These are phyloP conservation scores for Iphiclides podalirius DNA, from an alignment of 2,888 invertebrate species.

Conservation along the genomic window DNA sequence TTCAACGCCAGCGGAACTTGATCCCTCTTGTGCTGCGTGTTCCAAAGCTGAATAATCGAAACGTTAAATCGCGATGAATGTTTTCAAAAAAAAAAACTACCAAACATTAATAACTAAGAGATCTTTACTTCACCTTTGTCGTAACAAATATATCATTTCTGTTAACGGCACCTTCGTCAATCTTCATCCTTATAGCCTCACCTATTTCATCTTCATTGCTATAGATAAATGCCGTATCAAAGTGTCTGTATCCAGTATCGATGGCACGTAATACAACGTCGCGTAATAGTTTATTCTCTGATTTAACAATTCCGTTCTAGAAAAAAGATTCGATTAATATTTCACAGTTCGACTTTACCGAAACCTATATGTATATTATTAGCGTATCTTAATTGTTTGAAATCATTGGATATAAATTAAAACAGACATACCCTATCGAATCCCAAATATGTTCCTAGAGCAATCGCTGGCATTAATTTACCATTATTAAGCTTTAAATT, in stretches of 20 bases:
- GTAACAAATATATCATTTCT: conserved; percentile 76
- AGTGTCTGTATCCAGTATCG: conserved; percentile 71
- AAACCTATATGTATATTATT: too few relatives aligned
- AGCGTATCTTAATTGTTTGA: too few relatives aligned
- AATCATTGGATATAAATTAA: too few relatives aligned
- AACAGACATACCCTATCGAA: conserved; percentile 40
- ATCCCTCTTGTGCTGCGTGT: conserved; percentile 80
- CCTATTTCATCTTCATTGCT: conserved; percentile 71
- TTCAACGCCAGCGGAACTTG: conserved; percentile 82
- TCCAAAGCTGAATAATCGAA: conserved; percentile 64
- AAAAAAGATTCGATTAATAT: too few relatives aligned
- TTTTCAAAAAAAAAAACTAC: too few relatives aligned
- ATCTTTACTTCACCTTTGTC: too few relatives aligned
- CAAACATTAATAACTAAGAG: too few relatives aligned
- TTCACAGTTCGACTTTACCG: too few relatives aligned
- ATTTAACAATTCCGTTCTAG: conserved; percentile 42
- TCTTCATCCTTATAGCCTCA: conserved; percentile 59
- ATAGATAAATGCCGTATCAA: conserved; percentile 78
- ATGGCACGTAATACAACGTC: conserved; percentile 63
- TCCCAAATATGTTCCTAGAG: conserved; percentile 54
- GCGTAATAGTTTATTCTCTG: conserved; percentile 43
- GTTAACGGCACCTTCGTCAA: conserved; percentile 57
- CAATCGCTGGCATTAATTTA: conserved; percentile 49
- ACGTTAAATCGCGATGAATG: background rate
- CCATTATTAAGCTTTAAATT: conserved; percentile 42